Evolutionary conservation across 2,797 vertebrate species (phyloP).

Genomic region (Etheostoma perlongum): DNA sequence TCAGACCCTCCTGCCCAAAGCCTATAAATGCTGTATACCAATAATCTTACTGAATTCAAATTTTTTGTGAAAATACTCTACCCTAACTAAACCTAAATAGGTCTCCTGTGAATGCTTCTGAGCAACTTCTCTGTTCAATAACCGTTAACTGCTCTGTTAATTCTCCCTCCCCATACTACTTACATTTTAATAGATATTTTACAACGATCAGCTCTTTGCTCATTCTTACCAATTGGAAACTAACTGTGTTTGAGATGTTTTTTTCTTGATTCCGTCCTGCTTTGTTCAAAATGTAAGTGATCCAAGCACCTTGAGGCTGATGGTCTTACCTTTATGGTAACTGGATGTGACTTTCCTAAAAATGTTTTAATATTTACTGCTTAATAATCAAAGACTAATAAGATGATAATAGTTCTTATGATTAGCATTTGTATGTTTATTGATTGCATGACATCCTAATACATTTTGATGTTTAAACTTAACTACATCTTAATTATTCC

Average conservation of each 20-base stretch:
- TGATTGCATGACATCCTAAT: too few relatives aligned
- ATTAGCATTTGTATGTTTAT: too few relatives aligned
- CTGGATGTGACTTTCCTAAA: neutral
- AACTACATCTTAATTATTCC: too few relatives aligned
- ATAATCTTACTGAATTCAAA: neutral
- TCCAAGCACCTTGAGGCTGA: too few relatives aligned
- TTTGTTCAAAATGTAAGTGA: neutral
- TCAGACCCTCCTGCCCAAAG: neutral
- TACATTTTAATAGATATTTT: conserved; percentile 19
- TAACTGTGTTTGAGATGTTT: neutral
- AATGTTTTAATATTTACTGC: neutral
- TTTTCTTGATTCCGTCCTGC: neutral
- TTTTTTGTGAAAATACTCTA: conserved; percentile 9
- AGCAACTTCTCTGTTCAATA: conserved; percentile 20
- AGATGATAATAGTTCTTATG: too few relatives aligned
- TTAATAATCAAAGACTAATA: too few relatives aligned
- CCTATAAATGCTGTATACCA: conserved; percentile 4
- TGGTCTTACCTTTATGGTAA: neutral
- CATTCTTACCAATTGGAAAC: neutral
- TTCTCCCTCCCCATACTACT: neutral
- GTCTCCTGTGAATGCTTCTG: conserved; percentile 11
- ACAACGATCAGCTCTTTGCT: conserved; percentile 9
- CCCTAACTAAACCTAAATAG: conserved; percentile 12
- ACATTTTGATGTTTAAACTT: too few relatives aligned
- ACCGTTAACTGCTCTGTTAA: conserved; percentile 3